Conservation (phyloP, 2,797 vertebrate genomes). For the Distichodus sexfasciatus region DNA sequence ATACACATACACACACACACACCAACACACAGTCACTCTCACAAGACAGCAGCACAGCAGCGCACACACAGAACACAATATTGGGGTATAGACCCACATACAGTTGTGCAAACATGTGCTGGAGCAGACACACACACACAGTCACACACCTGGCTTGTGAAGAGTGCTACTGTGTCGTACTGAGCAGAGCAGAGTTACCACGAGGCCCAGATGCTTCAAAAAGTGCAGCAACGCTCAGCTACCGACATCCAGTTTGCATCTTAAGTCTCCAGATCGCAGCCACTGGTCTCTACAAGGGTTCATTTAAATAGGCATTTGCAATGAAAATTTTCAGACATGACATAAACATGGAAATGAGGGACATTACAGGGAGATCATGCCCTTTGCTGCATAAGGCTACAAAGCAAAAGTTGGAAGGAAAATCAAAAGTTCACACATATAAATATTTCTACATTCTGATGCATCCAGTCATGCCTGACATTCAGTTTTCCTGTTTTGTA, state of each 20-base stretch:
- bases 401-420: no score
- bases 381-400: background rate
- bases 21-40: background rate
- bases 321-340: background rate
- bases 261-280: background rate
- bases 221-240: background rate
- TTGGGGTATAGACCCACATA: background rate
- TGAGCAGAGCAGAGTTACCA: background rate
- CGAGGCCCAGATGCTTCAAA: background rate
- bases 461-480: no score
- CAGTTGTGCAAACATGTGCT: background rate
- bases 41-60: background rate
- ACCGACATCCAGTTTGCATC: background rate
- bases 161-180: background rate
- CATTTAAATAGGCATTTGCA: background rate
- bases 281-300: background rate
- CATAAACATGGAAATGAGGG: background rate
- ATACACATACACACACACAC: background rate
- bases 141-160: conserved; percentile 6
- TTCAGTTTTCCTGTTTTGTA: no score
- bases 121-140: background rate
- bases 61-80: background rate
- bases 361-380: background rate
- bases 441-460: no score
- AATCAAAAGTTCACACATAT: background rate